Evolutionary conservation across 2,113 vertebrate genomes (phyloP), one percentile per base, ranked within the genome.

Genomic region (Mesocricetus auratus): DNA sequence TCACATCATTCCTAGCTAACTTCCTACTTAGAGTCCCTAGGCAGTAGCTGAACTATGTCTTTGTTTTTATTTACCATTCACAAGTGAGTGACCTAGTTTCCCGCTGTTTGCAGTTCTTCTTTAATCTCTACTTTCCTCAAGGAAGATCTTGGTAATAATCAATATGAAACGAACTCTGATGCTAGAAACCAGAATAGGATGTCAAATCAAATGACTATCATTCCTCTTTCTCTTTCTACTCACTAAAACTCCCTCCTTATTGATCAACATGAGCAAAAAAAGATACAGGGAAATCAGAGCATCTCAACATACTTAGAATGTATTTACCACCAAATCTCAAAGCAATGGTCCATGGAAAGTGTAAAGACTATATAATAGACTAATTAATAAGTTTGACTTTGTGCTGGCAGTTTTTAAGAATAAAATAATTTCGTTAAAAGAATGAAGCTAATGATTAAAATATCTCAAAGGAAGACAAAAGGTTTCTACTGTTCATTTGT

Each of bases 401-500:
- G 39, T 79, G 93, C 36, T 39, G 36, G 7, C 36, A 69, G 16
- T 47, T 82, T 24, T 69, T 69, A 86, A 93, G n/a, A 92, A 68
- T 10, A 75, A 94, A 94, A 75, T n/a, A 78, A 83, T 0, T 24
- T 90, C 33, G 89, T 83, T 92, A 90, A 93, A 26, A 97, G 45
- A 33, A 79, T 93, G 19, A 91, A 50, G 2, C 36, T 91, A 89
- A 90, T 92, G 15, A 90, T 90, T 83, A 62, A 95, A 97, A 73
- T 87, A 56, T 6, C 60, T 75, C 73, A 12, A 90, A 56, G 62
- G 47, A 31, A 87, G n/a, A 74, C 6, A 94, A 87, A 83, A 13
- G 3, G 22, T 93, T 69, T 66, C 12, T 94, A 47, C 24, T 91
- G 86, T 82, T 89, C 71, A 42, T 90, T 93, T 94, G n/a, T 77